A percentile compares a stretch with the other conserved stretches of the same genome.
Conservation (phyloP, 2,113 vertebrate species). For the Cisticola juncidis region DNA sequence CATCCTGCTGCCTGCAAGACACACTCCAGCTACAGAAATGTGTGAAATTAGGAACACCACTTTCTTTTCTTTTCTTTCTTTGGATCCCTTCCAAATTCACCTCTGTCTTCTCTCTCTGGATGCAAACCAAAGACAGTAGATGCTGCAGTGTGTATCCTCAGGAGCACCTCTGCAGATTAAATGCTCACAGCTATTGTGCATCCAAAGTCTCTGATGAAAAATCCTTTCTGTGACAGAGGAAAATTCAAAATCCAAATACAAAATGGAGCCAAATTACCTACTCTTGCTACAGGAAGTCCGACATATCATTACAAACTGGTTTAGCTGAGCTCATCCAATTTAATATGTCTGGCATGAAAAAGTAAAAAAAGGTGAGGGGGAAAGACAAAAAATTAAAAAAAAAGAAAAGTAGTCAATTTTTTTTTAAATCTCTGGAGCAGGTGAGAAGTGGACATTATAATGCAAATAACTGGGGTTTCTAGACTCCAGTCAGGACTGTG, state of each 20-base stretch:
- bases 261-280: conserved; percentile 42
- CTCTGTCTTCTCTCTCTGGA: conserved; percentile 45
- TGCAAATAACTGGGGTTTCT: not conserved
- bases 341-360: not conserved
- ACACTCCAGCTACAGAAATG: conserved; percentile 39
- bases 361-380: accelerated
- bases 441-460: not conserved
- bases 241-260: conserved; percentile 71
- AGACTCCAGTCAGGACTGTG: not conserved
- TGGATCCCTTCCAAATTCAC: conserved; percentile 33
- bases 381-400: not conserved
- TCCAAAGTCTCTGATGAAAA: conserved; percentile 50
- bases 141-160: conserved; percentile 40
- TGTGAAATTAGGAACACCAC: conserved; percentile 61
- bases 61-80: conserved; percentile 37
- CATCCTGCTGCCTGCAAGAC: conserved; percentile 38
- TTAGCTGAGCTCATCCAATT: conserved; percentile 1
- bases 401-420: not conserved
- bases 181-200: conserved; percentile 46
- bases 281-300: not conserved
- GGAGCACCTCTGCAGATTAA: conserved; percentile 69
- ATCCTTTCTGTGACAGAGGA: conserved; percentile 47
- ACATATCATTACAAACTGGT: conserved; percentile 42
- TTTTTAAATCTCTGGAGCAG: not conserved
- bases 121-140: conserved; percentile 43